Base-by-base conservation (phyloP, 2,888 invertebrate species). In the Heliconius charithonia region DNA sequence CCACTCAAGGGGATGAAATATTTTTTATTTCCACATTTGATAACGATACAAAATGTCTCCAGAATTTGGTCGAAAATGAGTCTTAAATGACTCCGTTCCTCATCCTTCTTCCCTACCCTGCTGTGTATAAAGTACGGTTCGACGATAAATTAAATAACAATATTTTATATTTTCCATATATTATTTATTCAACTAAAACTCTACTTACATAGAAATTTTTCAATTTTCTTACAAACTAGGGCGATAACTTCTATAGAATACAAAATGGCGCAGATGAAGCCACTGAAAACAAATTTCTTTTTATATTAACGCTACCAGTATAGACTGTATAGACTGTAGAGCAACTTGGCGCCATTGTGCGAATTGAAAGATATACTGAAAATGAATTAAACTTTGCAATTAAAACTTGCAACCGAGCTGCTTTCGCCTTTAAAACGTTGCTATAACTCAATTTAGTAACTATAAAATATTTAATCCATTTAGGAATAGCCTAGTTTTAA, bases 331-430 rank as follows among this genome's bases (percentile, higher is more conserved):
- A 56, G 22, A 56, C 7, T 56, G 37, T 25, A 63, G 63, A 74
- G 73, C 62, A 74, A 67, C 66, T 75, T 56, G 66, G 66, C 67
- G 45, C 32, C 32, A 75, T 85, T 87, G 86, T 86, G 82, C 83
- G 76, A 81, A 78, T 79, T 84, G 86, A 89, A 88, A 88, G 89
- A 89, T 88, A 86, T 86, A 87, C 87, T 74, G 69, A 66, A 70
- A 90, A 87, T 87, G 85, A 88, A 89, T 88, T 86, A 91, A 91
- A 62, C 63, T 74, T 74, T 74, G 74, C 74, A 62, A 74, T 74
- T 74, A 74, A 74, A 74, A 74, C 62, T 74, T 72, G 56, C 56
- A 59, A 32, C 56, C 56, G 32, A 56, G 72, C 56, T n/a, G 32
- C 67, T 59, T 69, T 76, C 75, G 75, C 32, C 71, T 77, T 77